phyloP scores from a whole-genome alignment of 1,140 invertebrate species.

The Polypedilum pembai region DNA sequence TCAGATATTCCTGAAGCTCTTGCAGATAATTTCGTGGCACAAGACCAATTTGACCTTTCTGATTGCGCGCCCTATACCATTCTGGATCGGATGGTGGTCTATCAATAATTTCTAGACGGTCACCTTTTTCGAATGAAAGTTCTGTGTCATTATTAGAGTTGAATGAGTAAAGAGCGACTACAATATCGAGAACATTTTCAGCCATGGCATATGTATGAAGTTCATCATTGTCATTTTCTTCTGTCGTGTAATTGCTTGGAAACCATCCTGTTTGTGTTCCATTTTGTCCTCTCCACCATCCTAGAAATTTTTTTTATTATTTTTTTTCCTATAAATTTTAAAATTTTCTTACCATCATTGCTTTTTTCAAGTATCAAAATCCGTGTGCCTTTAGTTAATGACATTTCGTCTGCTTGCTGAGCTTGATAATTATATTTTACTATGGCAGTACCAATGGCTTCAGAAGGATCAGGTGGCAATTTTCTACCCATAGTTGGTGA shows the following conservation, averaged over 20 bases:
- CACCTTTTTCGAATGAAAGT: constrained; percentile 92
- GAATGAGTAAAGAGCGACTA: constrained; percentile 87
- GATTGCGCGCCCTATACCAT: constrained; percentile 94
- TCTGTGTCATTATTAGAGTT: constrained; percentile 94
- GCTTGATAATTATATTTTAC: constrained; percentile 98
- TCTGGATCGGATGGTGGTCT: constrained; percentile 93
- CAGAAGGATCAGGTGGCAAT: constrained; percentile 70
- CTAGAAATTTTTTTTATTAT: constrained; percentile 31
- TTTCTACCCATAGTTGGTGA: constrained; percentile 67
- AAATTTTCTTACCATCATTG: constrained; percentile 66
- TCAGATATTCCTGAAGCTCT: constrained; percentile 78
- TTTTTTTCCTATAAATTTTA: constrained; percentile 35
- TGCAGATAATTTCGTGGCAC: constrained; percentile 96
- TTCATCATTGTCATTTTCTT: constrained; percentile 79
- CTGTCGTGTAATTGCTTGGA: constrained; percentile 93
- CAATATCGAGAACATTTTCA: constrained; percentile 88
- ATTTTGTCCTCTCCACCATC: constrained; percentile 97
- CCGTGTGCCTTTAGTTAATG: constrained; percentile 81
- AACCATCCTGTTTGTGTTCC: constrained; percentile 83
- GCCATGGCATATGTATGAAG: constrained; percentile 87
- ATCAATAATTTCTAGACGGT: constrained; percentile 89
- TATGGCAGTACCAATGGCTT: constrained; percentile 82
- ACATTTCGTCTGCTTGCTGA: constrained; percentile 92
- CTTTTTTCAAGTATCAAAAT: constrained; percentile 97
- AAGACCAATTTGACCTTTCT: constrained; percentile 81